Evolutionary conservation across 2,113 vertebrate genomes (phyloP).

Genomic region (Erythrocebus patas): DNA sequence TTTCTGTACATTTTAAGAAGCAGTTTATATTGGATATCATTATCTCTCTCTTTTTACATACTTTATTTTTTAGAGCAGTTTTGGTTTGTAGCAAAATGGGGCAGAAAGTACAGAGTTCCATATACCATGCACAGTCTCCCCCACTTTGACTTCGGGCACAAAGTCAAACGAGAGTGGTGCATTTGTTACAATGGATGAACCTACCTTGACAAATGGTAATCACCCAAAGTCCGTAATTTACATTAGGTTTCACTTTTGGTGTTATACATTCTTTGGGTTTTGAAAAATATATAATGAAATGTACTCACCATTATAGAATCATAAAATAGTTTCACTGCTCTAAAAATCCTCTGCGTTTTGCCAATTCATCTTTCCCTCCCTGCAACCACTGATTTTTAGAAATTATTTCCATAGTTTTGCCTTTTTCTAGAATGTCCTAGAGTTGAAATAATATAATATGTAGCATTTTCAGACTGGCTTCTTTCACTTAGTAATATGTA

Average conservation of each 20-base stretch:
- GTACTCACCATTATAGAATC: neutral
- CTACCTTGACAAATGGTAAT: neutral
- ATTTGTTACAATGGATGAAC: neutral
- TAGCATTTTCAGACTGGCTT: neutral
- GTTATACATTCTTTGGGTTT: neutral
- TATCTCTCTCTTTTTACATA: neutral
- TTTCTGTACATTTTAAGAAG: neutral
- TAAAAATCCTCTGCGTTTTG: neutral
- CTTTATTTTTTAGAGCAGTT: neutral
- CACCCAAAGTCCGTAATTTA: neutral
- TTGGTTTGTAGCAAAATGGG: neutral
- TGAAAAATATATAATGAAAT: neutral
- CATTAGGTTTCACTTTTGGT: neutral
- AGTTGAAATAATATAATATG: neutral
- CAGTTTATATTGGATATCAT: neutral
- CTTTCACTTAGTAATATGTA: neutral
- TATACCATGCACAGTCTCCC: neutral
- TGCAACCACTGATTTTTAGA: neutral
- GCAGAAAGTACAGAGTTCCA: neutral
- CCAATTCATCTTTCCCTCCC: neutral
- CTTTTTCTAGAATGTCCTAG: neutral
- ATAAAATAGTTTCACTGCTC: neutral
- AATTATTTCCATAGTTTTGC: neutral
- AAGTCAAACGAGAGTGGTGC: neutral
- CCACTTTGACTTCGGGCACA: neutral